Percentiles rank a stretch among this genome's conserved stretches.
These are phyloP conservation scores for Clitarchus hookeri DNA, from an alignment of 2,888 invertebrate genomes.

Conservation along the genomic window DNA sequence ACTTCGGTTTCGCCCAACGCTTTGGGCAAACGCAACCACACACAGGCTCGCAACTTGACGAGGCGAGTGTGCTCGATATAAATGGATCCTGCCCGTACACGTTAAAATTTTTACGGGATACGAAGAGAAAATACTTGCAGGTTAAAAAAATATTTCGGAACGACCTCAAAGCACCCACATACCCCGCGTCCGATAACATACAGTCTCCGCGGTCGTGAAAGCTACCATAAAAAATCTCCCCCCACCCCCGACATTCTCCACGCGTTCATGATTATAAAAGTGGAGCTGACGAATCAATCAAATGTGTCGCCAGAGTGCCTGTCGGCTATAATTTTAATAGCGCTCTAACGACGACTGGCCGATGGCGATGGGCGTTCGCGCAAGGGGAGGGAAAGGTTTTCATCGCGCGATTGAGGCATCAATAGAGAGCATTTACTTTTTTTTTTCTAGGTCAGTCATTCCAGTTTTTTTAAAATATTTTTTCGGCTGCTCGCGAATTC, in stretches of 20 bases:
- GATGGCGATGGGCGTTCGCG: background rate
- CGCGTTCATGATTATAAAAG: background rate
- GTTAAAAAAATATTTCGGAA: background rate
- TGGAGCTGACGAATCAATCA: slow-evolving; percentile 14
- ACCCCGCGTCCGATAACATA: background rate
- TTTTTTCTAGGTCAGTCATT: background rate
- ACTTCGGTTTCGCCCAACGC: no score
- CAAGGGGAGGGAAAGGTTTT: background rate
- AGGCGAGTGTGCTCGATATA: background rate
- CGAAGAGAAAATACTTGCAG: background rate
- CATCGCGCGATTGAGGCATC: background rate
- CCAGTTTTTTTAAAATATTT: background rate
- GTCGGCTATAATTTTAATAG: background rate
- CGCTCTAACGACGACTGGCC: background rate
- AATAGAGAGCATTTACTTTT: background rate
- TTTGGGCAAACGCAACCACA: no score
- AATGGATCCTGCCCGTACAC: background rate
- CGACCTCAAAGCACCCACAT: background rate
- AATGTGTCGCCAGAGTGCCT: background rate
- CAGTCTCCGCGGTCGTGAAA: background rate
- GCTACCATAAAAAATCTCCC: background rate
- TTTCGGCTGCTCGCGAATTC: background rate
- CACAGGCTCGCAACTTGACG: no score
- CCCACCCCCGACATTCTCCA: background rate
- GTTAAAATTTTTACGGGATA: background rate